Percentiles rank a stretch among this genome's conserved stretches.
Conservation (phyloP, 2,113 vertebrate genomes). For the Phasianus colchicus region DNA sequence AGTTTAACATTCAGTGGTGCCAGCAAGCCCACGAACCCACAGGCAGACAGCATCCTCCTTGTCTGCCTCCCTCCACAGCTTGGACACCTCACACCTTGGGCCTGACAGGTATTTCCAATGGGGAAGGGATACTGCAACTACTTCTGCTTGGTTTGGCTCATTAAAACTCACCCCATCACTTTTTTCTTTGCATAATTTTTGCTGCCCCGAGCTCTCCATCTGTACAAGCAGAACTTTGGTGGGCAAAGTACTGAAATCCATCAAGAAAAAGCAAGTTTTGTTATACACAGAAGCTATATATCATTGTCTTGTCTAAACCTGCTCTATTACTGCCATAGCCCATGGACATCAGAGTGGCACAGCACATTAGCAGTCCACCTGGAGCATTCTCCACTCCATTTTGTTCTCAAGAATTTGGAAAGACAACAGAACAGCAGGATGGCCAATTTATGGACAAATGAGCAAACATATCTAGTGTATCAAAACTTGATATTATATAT, state of each 20-base stretch:
- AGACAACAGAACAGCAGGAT: accelerated
- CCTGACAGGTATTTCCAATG: neutral
- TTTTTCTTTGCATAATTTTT: neutral
- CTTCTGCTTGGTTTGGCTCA: neutral
- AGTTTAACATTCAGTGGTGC: neutral
- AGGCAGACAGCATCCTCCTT: accelerated
- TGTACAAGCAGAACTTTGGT: neutral
- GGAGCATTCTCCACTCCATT: neutral
- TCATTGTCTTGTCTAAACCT: neutral
- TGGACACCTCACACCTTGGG: neutral
- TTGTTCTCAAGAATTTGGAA: neutral
- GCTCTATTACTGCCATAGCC: neutral
- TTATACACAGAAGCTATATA: neutral
- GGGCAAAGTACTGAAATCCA: neutral
- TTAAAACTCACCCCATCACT: neutral
- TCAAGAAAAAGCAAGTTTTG: neutral
- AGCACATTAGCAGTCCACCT: neutral
- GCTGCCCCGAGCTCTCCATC: neutral
- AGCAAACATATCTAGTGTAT: neutral
- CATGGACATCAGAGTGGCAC: neutral
- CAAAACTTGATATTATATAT: neutral
- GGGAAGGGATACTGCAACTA: neutral
- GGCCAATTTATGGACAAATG: neutral
- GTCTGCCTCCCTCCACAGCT: neutral
- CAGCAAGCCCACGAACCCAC: accelerated